These are phyloP conservation scores for Peromyscus nudipes DNA, from an alignment of 2,797 vertebrate species.

Conservation along the genomic window DNA sequence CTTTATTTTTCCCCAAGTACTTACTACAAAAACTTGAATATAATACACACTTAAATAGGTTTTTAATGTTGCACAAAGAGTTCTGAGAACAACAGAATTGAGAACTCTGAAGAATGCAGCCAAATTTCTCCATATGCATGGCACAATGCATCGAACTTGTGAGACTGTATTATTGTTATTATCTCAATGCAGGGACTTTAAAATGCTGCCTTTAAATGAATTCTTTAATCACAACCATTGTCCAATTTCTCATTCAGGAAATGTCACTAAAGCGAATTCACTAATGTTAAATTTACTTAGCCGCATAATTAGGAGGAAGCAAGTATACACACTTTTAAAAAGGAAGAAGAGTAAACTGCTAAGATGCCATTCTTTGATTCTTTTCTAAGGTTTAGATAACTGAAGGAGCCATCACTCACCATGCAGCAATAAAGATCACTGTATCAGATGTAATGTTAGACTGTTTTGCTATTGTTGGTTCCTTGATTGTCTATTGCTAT, in stretches of 20 bases:
- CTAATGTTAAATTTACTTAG: constrained; percentile 4
- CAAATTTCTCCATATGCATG: background rate
- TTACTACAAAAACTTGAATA: constrained; percentile 52
- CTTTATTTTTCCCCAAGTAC: constrained; percentile 1
- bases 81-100: constrained; percentile 34
- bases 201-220: constrained; percentile 55
- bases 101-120: constrained; percentile 30
- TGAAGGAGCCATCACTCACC: background rate
- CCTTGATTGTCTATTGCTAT: background rate
- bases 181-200: background rate
- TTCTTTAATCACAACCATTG: constrained; percentile 51
- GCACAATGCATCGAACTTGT: background rate
- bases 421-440: background rate
- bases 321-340: background rate
- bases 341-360: background rate
- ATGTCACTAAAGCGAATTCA: constrained; percentile 7
- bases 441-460: background rate
- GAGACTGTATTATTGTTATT: constrained; percentile 3
- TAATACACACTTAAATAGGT: constrained; percentile 1
- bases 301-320: background rate
- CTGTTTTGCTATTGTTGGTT: background rate
- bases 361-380: background rate
- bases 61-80: constrained; percentile 52
- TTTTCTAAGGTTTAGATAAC: background rate
- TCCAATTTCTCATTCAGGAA: constrained; percentile 2